Evolutionary conservation across 2,797 vertebrate species (phyloP).

Genomic region (Molossus molossus): DNA sequence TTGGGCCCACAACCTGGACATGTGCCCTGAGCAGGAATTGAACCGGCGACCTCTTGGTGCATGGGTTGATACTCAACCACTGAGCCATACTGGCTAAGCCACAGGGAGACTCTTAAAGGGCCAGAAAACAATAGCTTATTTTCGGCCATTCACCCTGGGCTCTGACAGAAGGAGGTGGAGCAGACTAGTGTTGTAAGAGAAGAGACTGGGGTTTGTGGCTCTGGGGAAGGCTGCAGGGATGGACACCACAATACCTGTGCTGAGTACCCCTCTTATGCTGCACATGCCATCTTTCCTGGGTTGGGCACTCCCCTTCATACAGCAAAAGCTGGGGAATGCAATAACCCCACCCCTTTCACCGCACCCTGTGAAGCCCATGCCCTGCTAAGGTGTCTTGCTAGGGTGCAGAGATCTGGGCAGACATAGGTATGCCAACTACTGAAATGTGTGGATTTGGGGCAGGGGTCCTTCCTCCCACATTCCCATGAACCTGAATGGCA

Average conservation of each 20-base stretch:
- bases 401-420: not conserved
- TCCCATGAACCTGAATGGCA: not conserved
- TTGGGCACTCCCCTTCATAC: not conserved
- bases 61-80: too few relatives aligned
- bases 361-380: not conserved
- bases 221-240: not conserved
- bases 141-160: not conserved
- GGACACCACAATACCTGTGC: not conserved
- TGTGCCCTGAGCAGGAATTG: too few relatives aligned
- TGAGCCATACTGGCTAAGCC: too few relatives aligned
- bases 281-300: not conserved
- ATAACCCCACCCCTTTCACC: not conserved
- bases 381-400: not conserved
- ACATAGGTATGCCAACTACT: not conserved
- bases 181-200: not conserved
- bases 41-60: too few relatives aligned
- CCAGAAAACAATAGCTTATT: not conserved
- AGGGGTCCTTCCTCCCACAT: not conserved
- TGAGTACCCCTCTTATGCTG: not conserved
- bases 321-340: not conserved
- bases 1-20: too few relatives aligned
- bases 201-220: not conserved
- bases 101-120: not conserved
- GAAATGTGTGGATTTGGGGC: not conserved
- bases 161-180: not conserved